phyloP scores from a whole-genome alignment of 2,888 invertebrate genomes.

The Protula sp. region DNA sequence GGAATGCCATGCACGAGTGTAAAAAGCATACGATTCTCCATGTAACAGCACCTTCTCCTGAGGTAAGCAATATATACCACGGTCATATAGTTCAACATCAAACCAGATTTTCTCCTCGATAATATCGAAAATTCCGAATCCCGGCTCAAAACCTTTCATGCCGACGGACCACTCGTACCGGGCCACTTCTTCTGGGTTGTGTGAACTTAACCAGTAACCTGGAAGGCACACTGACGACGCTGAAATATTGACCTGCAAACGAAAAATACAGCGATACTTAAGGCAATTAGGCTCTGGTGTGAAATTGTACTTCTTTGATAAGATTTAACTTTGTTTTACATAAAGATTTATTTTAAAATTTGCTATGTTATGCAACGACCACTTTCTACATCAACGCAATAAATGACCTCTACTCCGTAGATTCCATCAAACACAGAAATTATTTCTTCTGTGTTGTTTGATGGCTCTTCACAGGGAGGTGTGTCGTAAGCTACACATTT shows the following conservation, averaged over 20 bases:
- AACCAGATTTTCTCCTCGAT: neutral
- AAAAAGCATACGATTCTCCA: neutral
- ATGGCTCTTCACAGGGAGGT: too few relatives aligned
- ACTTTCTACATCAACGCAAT: too few relatives aligned
- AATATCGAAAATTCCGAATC: neutral
- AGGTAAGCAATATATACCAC: neutral
- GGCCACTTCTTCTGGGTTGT: neutral
- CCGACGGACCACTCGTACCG: constrained; percentile 1
- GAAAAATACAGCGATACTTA: too few relatives aligned
- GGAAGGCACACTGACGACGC: neutral
- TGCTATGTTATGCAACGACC: too few relatives aligned
- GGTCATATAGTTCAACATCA: neutral
- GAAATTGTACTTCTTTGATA: too few relatives aligned
- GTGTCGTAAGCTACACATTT: neutral
- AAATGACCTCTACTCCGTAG: too few relatives aligned
- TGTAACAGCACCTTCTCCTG: neutral
- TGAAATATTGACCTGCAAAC: neutral
- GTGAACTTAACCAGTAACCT: neutral
- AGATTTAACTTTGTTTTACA: too few relatives aligned
- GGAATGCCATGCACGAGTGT: neutral
- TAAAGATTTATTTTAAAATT: too few relatives aligned
- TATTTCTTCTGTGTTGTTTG: too few relatives aligned
- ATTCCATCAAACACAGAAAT: neutral
- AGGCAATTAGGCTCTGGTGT: too few relatives aligned
- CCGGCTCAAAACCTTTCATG: neutral